Evolutionary conservation across 2,888 invertebrate genomes (phyloP).

Genomic region (Noctua fimbriata): DNA sequence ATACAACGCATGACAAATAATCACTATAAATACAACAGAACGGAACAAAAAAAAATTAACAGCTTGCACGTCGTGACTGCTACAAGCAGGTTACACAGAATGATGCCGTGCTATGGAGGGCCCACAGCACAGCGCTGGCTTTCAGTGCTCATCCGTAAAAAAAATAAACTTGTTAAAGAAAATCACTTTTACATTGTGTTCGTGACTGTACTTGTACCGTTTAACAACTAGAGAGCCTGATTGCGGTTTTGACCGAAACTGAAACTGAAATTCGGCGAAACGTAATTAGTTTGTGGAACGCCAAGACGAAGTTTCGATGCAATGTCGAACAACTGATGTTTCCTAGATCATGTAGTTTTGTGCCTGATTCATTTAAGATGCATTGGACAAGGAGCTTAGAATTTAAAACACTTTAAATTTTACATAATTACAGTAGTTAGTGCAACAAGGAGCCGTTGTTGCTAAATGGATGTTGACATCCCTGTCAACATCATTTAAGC

Average conservation of each 20-base stretch:
- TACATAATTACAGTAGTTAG: too few relatives aligned
- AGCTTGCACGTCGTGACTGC: too few relatives aligned
- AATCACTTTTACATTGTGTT: not conserved
- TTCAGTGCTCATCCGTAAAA: too few relatives aligned
- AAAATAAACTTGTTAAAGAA: not conserved
- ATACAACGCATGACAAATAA: too few relatives aligned
- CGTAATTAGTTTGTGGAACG: slow-evolving; percentile 23
- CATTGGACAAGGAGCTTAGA: not conserved
- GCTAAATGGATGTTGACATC: too few relatives aligned
- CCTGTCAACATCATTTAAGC: not conserved
- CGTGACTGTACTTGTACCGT: not conserved
- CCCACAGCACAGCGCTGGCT: too few relatives aligned
- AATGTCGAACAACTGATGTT: slow-evolving; percentile 1
- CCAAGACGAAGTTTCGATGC: slow-evolving; percentile 1
- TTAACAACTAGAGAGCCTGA: not conserved
- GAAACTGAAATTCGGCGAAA: slow-evolving; percentile 33
- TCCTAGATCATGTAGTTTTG: not conserved
- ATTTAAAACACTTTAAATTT: not conserved
- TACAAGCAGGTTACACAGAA: too few relatives aligned
- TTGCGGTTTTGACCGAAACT: not conserved
- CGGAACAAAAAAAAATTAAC: too few relatives aligned
- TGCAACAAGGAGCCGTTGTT: too few relatives aligned
- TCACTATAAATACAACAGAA: too few relatives aligned
- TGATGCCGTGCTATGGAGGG: too few relatives aligned
- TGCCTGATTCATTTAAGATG: not conserved